Conservation (phyloP, 1,140 invertebrate genomes). For the Thrips palmi region DNA sequence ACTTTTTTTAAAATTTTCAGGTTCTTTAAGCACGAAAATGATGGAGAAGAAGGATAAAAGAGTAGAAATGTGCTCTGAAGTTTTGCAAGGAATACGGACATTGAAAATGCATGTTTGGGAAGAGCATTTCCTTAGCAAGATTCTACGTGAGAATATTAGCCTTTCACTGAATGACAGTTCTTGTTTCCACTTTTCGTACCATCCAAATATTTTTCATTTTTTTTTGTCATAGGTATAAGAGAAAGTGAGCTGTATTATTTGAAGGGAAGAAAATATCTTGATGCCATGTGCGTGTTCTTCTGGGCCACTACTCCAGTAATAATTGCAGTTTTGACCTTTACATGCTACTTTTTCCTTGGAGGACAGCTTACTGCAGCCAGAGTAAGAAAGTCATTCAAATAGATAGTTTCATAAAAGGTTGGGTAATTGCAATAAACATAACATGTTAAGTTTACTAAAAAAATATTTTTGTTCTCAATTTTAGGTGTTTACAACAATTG, state of each 20-base stretch:
- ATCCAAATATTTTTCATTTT: slow-evolving; percentile 9
- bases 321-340: slow-evolving; percentile 83
- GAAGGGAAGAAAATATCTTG: slow-evolving; percentile 81
- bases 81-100: slow-evolving; percentile 67
- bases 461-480: slow-evolving; percentile 12
- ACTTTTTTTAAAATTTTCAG: slow-evolving; percentile 17
- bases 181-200: slow-evolving; percentile 5
- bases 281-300: slow-evolving; percentile 96
- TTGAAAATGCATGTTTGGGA: slow-evolving; percentile 94
- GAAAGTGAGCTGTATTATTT: slow-evolving; percentile 55
- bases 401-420: neutral
- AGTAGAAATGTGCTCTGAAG: slow-evolving; percentile 76
- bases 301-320: slow-evolving; percentile 98
- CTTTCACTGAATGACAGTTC: neutral
- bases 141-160: slow-evolving; percentile 25
- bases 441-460: neutral
- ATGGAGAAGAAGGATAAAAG: slow-evolving; percentile 85
- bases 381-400: slow-evolving; percentile 35
- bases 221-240: slow-evolving; percentile 36
- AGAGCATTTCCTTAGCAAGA: slow-evolving; percentile 55
- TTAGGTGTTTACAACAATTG: slow-evolving; percentile 80
- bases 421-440: neutral
- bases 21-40: slow-evolving; percentile 58
- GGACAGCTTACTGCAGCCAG: slow-evolving; percentile 68
- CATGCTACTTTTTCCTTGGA: slow-evolving; percentile 68